phyloP scores from a whole-genome alignment of 2,113 vertebrate species.

The Anarrhichthys ocellatus region DNA sequence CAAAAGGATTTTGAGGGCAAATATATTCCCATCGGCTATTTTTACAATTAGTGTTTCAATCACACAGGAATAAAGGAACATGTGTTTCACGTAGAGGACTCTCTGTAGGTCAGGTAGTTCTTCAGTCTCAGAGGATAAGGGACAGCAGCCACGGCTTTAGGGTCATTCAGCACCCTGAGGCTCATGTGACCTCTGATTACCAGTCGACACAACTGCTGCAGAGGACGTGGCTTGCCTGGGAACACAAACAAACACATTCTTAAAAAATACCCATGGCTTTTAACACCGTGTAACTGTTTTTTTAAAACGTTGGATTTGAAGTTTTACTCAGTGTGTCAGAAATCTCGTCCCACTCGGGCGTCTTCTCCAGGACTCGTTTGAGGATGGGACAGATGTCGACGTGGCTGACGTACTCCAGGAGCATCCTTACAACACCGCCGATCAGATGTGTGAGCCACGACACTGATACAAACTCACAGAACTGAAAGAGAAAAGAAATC shows the following conservation, averaged over 20 bases:
- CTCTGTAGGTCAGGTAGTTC: slow-evolving; percentile 87
- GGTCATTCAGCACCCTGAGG: slow-evolving; percentile 80
- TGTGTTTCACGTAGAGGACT: slow-evolving; percentile 52
- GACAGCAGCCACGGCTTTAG: slow-evolving; percentile 77
- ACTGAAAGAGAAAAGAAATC: slow-evolving; percentile 77
- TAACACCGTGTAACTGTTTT: not conserved
- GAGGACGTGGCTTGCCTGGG: slow-evolving; percentile 86
- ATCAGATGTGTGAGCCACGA: slow-evolving; percentile 86
- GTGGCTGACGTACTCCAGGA: slow-evolving; percentile 88
- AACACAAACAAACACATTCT: slow-evolving; percentile 3
- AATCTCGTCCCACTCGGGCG: slow-evolving; percentile 88
- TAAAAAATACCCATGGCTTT: not conserved
- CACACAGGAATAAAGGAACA: not conserved
- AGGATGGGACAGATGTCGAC: slow-evolving; percentile 87
- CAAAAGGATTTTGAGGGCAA: not conserved
- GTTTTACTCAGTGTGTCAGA: slow-evolving; percentile 85
- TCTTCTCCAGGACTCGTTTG: slow-evolving; percentile 82
- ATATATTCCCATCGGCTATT: not conserved
- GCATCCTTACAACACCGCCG: slow-evolving; percentile 82
- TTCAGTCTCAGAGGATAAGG: slow-evolving; percentile 84
- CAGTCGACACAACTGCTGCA: slow-evolving; percentile 90
- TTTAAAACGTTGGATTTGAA: not conserved
- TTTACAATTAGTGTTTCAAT: not conserved
- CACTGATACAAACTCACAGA: slow-evolving; percentile 91
- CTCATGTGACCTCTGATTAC: slow-evolving; percentile 86